A percentile compares a stretch with the other conserved stretches of the same genome.
phyloP scores from a whole-genome alignment of 2,113 vertebrate species.

The Callipepla californica region DNA sequence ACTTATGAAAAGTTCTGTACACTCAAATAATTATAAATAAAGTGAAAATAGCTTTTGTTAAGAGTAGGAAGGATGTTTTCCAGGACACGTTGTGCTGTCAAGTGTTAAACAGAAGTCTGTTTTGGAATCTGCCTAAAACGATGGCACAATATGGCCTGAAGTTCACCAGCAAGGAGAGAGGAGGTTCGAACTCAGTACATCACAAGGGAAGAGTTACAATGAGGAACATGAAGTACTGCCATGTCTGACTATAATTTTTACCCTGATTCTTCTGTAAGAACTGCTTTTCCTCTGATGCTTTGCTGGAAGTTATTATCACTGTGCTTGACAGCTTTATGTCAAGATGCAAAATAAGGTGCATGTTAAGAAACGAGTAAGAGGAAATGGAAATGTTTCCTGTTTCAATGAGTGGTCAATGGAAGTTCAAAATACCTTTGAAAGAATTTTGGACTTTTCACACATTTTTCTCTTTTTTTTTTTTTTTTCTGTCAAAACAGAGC shows the following conservation, averaged over 20 bases:
- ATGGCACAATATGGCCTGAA: not conserved
- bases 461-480: not conserved
- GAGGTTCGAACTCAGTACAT: too few species aligned
- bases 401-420: not conserved
- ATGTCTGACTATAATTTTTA: conserved; percentile 2
- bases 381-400: not conserved
- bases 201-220: not conserved
- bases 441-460: not conserved
- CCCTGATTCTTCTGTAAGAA: not conserved
- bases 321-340: not conserved
- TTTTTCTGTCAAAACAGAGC: not conserved
- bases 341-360: conserved; percentile 19
- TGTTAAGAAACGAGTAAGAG: not conserved
- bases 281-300: not conserved
- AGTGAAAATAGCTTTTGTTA: conserved; percentile 13
- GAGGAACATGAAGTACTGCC: not conserved
- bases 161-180: not conserved
- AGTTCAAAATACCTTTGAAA: not conserved
- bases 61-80: not conserved
- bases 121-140: not conserved
- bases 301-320: not conserved
- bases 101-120: conserved; percentile 8
- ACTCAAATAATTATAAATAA: conserved; percentile 73
- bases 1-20: conserved; percentile 75
- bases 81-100: not conserved